Base-by-base conservation (phyloP, 2,888 invertebrate genomes). In the Cyclophora albipunctata region DNA sequence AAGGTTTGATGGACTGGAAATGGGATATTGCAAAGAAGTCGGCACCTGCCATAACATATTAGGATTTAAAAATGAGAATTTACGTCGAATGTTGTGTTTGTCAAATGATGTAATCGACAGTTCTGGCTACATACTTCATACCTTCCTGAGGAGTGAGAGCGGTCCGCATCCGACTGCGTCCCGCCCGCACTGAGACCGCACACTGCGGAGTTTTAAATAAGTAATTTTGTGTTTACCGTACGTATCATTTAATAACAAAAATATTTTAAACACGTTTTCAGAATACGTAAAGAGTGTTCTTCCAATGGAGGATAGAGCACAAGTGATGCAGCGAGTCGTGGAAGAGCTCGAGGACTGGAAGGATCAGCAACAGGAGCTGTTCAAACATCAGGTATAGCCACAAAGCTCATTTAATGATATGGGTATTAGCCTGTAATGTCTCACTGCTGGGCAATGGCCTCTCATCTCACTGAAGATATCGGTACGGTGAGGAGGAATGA, bases 261-360 rank as follows among this genome's bases (percentile, higher is more conserved):
- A 20, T 20, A 20, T 20, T 20, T 20, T 4, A 40, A 35, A 41
- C 20, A 20, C 20, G 20, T 46, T 60, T 58, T 3, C 60, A 81
- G 85, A 82, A 0, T 51, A 62, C 47, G 65, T 80, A 0, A 78
- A 74, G 45, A 47, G 46, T 33, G 61, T 59, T 0, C 52, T 86
- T 7, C 58, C 82, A 2, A 46, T 67, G 0, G 47, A 54, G 3
- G 84, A 87, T 3, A 75, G 85, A 0, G 77, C 81, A 34, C 58
- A 67, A 1, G 62, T 86, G 3, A 78, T 88, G 77, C 78, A 83
- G 59, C 91, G 90, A 73, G 90, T 91, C 60, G 90, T 94, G 0
- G 89, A 91, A 40, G 93, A 94, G 55, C 77, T 95, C 2, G 93
- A 93, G 66, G 91, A 91, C 34, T 95, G 95, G 94, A 95, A 94